Evolutionary conservation across 2,888 invertebrate genomes (phyloP).

Genomic region (Conomelus anceps): DNA sequence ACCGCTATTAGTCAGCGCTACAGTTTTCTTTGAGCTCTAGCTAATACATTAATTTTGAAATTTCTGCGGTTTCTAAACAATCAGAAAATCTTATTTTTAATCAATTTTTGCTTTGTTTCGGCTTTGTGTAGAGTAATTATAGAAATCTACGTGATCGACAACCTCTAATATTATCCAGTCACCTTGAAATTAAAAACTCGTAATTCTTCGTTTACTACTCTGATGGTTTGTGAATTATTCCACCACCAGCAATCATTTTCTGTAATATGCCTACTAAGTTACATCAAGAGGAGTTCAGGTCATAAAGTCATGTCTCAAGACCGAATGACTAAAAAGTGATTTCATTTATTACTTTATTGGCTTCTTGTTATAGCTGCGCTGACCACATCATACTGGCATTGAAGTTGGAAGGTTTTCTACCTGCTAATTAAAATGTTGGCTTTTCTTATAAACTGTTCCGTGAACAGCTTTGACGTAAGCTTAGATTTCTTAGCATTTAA

Average conservation of each 20-base stretch:
- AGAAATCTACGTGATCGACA: too few species aligned
- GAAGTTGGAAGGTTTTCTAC: neutral
- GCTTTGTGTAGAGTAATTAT: too few species aligned
- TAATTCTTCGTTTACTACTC: neutral
- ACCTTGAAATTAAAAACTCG: neutral
- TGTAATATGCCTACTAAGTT: neutral
- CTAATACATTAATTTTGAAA: too few species aligned
- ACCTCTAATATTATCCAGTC: neutral
- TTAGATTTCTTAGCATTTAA: too few species aligned
- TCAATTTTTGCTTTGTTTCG: too few species aligned
- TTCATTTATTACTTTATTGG: neutral
- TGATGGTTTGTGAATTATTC: neutral
- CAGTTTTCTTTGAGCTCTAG: too few species aligned
- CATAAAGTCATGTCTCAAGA: neutral
- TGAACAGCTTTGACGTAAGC: neutral
- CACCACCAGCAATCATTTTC: neutral
- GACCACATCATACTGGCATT: neutral
- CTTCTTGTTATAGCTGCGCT: neutral
- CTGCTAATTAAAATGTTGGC: neutral
- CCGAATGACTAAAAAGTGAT: neutral
- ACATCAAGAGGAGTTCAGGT: neutral
- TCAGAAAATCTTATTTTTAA: too few species aligned
- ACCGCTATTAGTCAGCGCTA: too few species aligned
- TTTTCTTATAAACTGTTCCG: neutral
- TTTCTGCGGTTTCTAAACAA: too few species aligned